A percentile compares a stretch with the other conserved stretches of the same genome.
phyloP scores from a whole-genome alignment of 2,888 invertebrate genomes.

The Punctoribates punctum region DNA sequence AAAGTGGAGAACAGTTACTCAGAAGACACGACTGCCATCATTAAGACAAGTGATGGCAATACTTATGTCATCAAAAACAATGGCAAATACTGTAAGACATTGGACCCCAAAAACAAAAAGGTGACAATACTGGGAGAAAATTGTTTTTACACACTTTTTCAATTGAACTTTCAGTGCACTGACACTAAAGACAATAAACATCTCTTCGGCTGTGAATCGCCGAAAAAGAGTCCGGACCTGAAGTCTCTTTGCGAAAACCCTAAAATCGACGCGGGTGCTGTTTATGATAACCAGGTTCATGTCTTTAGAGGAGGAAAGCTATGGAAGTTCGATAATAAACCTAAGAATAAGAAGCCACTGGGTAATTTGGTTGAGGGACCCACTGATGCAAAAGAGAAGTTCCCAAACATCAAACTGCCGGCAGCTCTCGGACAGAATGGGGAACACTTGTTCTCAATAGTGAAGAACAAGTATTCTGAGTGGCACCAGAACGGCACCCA shows the following conservation, averaged over 20 bases:
- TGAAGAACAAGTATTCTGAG: background rate
- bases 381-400: background rate
- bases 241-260: constrained; percentile 6
- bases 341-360: background rate
- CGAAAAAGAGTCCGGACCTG: background rate
- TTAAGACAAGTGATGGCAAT: background rate
- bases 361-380: background rate
- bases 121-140: background rate
- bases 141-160: background rate
- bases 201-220: background rate
- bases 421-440: background rate
- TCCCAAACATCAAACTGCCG: background rate
- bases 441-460: background rate
- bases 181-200: background rate
- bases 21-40: background rate
- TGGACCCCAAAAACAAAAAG: background rate
- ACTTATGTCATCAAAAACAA: background rate
- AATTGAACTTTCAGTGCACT: background rate
- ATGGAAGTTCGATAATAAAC: constrained; percentile 14
- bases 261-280: background rate
- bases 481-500: background rate
- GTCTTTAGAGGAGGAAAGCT: constrained; percentile 1
- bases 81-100: constrained; percentile 18
- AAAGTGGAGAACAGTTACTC: background rate
- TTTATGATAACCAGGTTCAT: background rate